Conservation (phyloP, 2,113 vertebrate genomes). For the Leptobrachium ailaonicum region DNA sequence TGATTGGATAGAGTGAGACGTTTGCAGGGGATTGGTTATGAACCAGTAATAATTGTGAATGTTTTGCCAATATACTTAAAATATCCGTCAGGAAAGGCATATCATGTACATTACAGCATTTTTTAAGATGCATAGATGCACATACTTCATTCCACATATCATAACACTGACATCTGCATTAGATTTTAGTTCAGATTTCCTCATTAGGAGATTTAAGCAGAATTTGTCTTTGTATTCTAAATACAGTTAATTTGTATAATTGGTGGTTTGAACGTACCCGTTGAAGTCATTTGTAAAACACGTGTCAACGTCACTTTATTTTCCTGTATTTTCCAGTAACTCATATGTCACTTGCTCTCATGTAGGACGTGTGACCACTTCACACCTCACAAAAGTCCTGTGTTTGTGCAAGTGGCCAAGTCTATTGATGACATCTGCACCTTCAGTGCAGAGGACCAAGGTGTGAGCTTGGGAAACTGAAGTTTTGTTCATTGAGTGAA, state of each 20-base stretch:
- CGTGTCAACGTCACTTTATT: slow-evolving; percentile 24
- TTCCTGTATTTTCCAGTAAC: background rate
- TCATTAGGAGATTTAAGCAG: too few species aligned
- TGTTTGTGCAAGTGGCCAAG: slow-evolving; percentile 46
- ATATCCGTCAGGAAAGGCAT: too few species aligned
- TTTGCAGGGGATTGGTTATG: too few species aligned
- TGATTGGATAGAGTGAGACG: too few species aligned
- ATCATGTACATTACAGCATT: too few species aligned
- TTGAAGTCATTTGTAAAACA: slow-evolving; percentile 14
- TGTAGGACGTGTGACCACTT: slow-evolving; percentile 38
- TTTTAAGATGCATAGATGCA: too few species aligned
- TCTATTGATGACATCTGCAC: slow-evolving; percentile 26
- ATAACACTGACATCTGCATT: too few species aligned
- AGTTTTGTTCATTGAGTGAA: slow-evolving; percentile 2
- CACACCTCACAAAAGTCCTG: slow-evolving; percentile 26
- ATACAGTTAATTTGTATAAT: too few species aligned
- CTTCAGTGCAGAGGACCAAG: slow-evolving; percentile 27
- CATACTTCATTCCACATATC: too few species aligned
- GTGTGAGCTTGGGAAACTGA: slow-evolving; percentile 44
- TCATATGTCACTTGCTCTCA: slow-evolving; percentile 11
- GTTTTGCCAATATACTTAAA: too few species aligned
- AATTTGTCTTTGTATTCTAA: background rate
- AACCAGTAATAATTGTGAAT: too few species aligned
- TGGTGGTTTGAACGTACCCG: background rate
- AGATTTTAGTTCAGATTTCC: too few species aligned